Conservation (phyloP, 2,888 invertebrate genomes). For the Teinopalpus imperialis region DNA sequence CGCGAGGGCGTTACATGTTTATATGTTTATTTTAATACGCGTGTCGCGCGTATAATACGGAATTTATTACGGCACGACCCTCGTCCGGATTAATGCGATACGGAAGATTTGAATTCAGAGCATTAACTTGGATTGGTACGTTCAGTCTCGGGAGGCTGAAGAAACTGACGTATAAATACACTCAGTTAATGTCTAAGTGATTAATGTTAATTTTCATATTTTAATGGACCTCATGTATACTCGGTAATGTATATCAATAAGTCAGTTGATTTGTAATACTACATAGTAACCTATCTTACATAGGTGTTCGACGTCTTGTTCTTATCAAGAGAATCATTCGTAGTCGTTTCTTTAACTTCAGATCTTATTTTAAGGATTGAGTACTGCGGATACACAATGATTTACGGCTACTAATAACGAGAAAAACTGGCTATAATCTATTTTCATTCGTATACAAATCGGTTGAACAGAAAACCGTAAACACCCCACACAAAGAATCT, state of each 20-base stretch:
- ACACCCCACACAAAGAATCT: slow-evolving; percentile 80
- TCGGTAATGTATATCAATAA: too few relatives aligned
- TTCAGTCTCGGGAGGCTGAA: slow-evolving; percentile 43
- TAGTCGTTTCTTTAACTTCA: slow-evolving; percentile 50
- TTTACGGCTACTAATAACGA: slow-evolving; percentile 77
- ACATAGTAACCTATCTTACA: too few relatives aligned
- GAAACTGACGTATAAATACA: slow-evolving; percentile 32
- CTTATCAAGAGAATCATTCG: too few relatives aligned
- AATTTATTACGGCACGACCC: slow-evolving; percentile 79
- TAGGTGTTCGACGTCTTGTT: too few relatives aligned
- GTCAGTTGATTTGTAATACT: neutral
- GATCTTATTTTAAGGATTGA: slow-evolving; percentile 70
- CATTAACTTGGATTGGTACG: slow-evolving; percentile 78
- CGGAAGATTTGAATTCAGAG: slow-evolving; percentile 80
- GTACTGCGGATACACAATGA: slow-evolving; percentile 72
- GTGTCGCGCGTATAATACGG: slow-evolving; percentile 82
- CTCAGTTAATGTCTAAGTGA: slow-evolving; percentile 40
- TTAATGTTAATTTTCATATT: slow-evolving; percentile 44
- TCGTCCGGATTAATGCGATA: slow-evolving; percentile 78
- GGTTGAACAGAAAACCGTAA: slow-evolving; percentile 81
- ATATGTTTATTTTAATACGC: slow-evolving; percentile 83
- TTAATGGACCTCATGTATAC: slow-evolving; percentile 20
- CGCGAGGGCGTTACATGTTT: slow-evolving; percentile 77
- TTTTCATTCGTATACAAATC: slow-evolving; percentile 80
- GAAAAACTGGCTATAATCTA: slow-evolving; percentile 82